Base-by-base conservation (phyloP, 92 coral and sea anemone species). In the Blastomussa wellsi region DNA sequence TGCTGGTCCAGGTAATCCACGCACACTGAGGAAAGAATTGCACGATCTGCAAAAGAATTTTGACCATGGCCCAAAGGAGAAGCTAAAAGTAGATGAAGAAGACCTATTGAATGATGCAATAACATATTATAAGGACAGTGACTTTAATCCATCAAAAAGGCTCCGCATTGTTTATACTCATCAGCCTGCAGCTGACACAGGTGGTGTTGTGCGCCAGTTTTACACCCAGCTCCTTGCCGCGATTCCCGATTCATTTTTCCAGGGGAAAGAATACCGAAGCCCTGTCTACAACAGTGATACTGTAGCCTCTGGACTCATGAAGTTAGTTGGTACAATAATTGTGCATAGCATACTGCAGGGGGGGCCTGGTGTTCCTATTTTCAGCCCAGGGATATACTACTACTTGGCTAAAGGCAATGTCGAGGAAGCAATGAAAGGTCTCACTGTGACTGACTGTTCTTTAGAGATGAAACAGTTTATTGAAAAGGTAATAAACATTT, bases 161-260 rank as follows among this genome's bases (percentile, higher is more conserved):
- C 89, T 92, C 4, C 47, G 88, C 64, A 78, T 92, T 79, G 76
- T 89, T 3, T 92, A 92, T 82, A 86, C 41, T 17, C 84, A 80
- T 4, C 89, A 89, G 81, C 86, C 92, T 36, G 94, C 95, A 53
- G 95, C 88, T 51, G 92, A 92, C 49, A 89, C 95, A 74, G 95
- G 95, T 35, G 92, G 92, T 78, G 95, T 89, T 31, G 71, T 89
- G 72, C 90, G 90, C 31, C 95, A 89, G 35, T 89, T 92, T 38
- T 92, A 89, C 72, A 92, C 92, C 24, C 88, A 92, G 28, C 89
- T 92, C n/a, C 92, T 88, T 31, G 59, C 39, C 77, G 86, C 13
- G 86, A 82, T 92, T 33, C 44, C 90, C 12, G 88, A 86, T 5
- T 42, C 88, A 31, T 86, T 92, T 79, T 92, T 92, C 69, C 88